Percentiles rank a stretch among this genome's conserved stretches.
Conservation (phyloP, 2,113 vertebrate genomes). For the Urocynchramus pylzowi region DNA sequence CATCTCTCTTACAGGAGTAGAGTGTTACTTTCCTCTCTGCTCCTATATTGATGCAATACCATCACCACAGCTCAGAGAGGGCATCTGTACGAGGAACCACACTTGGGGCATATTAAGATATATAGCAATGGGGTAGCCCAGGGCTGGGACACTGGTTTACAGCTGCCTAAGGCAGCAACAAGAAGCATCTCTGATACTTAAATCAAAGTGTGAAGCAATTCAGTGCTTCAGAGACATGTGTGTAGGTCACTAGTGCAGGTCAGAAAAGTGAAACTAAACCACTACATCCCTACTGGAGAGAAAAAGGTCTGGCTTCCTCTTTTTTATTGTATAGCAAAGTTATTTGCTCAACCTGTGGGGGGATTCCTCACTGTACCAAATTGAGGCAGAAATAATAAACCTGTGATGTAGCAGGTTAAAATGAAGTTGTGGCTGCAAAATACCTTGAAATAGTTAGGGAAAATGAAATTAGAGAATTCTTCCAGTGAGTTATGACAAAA, state of each 20-base stretch:
- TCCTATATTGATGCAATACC: neutral
- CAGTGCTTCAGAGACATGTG: neutral
- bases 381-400: neutral
- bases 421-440: neutral
- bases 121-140: neutral
- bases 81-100: rapidly evolving
- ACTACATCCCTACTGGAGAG: neutral
- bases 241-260: neutral
- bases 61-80: neutral
- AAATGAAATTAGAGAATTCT: neutral
- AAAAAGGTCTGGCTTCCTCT: neutral
- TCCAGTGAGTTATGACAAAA: neutral
- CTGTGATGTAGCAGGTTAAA: neutral
- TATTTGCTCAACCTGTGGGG: neutral
- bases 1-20: neutral
- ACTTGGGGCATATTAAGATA: neutral
- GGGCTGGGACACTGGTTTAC: neutral
- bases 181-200: neutral
- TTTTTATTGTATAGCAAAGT: neutral
- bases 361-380: neutral
- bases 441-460: neutral
- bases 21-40: neutral
- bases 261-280: neutral
- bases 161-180: neutral
- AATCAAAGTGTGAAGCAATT: neutral